phyloP scores from a whole-genome alignment of 2,113 vertebrate genomes.

The Arizona elegans region DNA sequence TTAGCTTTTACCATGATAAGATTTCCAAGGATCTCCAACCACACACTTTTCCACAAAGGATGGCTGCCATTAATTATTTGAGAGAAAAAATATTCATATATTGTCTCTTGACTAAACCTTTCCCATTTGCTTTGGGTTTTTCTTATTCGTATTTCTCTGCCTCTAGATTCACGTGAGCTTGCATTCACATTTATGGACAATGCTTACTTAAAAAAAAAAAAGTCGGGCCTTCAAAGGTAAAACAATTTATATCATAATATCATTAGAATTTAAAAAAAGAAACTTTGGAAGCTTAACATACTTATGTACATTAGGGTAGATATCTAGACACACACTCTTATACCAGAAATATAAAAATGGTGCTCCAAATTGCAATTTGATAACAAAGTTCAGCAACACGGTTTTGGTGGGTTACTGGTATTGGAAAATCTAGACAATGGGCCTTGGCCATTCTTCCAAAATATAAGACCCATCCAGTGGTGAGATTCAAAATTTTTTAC shows the following conservation, averaged over 20 bases:
- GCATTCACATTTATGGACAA: neutral
- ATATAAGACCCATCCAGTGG: neutral
- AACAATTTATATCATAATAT: too few relatives aligned
- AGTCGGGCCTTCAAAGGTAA: too few relatives aligned
- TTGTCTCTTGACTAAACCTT: neutral
- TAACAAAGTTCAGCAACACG: neutral
- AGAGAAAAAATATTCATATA: neutral
- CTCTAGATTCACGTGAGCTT: neutral
- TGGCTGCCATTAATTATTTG: neutral
- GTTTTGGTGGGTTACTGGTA: neutral
- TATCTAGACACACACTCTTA: neutral
- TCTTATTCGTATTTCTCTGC: neutral
- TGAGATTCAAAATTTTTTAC: too few relatives aligned
- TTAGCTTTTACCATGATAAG: neutral
- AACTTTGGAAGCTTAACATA: neutral
- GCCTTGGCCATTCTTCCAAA: neutral
- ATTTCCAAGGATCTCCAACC: neutral
- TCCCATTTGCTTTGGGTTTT: neutral
- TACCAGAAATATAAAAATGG: neutral
- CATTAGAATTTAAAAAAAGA: too few relatives aligned
- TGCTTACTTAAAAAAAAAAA: neutral
- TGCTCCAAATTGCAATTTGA: neutral
- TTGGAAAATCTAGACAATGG: neutral
- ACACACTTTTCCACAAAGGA: neutral
- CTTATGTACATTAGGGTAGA: neutral